phyloP scores from a whole-genome alignment of 2,113 vertebrate genomes.

The Bubalus kerabau region DNA sequence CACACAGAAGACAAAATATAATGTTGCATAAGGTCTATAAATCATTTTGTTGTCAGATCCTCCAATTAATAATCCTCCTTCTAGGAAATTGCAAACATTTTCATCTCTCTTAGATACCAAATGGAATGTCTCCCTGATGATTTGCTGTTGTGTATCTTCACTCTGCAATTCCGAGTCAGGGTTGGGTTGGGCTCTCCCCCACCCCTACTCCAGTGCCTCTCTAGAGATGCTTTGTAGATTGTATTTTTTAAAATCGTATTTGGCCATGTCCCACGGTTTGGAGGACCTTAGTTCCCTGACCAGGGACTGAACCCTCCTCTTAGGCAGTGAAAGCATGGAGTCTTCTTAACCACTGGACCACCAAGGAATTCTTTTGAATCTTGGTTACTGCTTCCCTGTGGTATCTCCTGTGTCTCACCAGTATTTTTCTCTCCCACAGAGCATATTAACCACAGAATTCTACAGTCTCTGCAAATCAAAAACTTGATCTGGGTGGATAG shows the following conservation, averaged over 20 bases:
- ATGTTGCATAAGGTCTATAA: neutral
- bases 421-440: neutral
- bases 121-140: neutral
- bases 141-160: neutral
- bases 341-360: neutral
- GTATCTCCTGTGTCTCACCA: neutral
- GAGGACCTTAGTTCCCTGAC: neutral
- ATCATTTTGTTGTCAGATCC: neutral
- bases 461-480: neutral
- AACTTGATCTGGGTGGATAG: neutral
- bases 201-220: neutral
- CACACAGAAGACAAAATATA: neutral
- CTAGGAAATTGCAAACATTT: neutral
- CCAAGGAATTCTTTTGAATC: neutral
- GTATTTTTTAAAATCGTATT: neutral
- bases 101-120: neutral
- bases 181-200: neutral
- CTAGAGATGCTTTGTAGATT: neutral
- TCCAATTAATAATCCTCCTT: neutral
- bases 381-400: neutral
- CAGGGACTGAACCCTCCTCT: neutral
- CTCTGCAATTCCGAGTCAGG: neutral
- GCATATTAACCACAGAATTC: neutral
- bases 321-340: neutral
- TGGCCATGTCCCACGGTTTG: neutral